These are phyloP conservation scores for Melanitta fusca DNA, from an alignment of 2,797 vertebrate genomes.

Conservation along the genomic window DNA sequence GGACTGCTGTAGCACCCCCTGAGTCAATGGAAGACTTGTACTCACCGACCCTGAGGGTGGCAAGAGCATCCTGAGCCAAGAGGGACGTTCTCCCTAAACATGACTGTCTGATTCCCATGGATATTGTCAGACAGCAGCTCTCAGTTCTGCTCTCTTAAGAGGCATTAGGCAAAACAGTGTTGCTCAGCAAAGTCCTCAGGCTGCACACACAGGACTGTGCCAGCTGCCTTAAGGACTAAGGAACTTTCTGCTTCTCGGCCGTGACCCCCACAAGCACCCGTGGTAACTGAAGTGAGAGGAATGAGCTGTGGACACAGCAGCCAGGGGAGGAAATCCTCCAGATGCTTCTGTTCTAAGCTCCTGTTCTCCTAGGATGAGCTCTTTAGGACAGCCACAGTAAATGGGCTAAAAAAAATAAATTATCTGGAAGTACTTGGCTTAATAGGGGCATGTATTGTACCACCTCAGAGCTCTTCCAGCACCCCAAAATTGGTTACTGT, in stretches of 20 bases:
- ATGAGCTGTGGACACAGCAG: not conserved
- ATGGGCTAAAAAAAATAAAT: not conserved
- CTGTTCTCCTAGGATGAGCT: too few relatives aligned
- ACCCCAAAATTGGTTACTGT: not conserved
- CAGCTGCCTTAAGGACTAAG: not conserved
- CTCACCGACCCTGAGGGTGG: not conserved
- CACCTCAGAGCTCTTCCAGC: too few relatives aligned
- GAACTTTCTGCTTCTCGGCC: not conserved
- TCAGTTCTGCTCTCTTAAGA: not conserved
- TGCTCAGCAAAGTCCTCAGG: not conserved
- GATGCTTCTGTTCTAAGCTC: not conserved
- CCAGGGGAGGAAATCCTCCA: not conserved
- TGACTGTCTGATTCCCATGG: not conserved
- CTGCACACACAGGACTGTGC: not conserved
- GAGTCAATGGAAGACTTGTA: not conserved
- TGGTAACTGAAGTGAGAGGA: not conserved
- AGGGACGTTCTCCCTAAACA: not conserved
- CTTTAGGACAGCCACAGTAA: too few relatives aligned
- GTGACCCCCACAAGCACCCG: not conserved
- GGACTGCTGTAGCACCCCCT: not conserved
- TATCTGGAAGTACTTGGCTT: not conserved
- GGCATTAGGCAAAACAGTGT: not conserved
- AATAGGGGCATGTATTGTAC: too few relatives aligned
- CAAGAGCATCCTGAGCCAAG: not conserved
- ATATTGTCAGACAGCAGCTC: not conserved